Conservation (phyloP, 2,888 invertebrate species). For the Sturmia bella region DNA sequence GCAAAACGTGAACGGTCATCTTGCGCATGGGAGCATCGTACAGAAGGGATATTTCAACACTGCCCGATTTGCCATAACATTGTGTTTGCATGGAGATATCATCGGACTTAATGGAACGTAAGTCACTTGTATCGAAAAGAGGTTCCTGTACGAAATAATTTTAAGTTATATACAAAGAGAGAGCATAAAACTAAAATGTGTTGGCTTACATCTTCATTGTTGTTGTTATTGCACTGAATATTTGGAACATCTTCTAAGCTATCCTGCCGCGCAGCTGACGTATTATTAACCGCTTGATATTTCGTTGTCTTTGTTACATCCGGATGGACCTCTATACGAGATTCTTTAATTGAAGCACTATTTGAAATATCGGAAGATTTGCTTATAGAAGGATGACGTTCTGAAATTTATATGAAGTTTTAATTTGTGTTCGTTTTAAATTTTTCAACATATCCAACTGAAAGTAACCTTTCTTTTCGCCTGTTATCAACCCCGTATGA, state of each 20-base stretch:
- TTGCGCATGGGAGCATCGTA: conserved; percentile 95
- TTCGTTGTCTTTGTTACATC: conserved; percentile 74
- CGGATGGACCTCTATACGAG: conserved; percentile 84
- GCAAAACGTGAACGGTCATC: conserved; percentile 95
- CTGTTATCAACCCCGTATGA: conserved; percentile 79
- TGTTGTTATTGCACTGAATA: conserved; percentile 83
- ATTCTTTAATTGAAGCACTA: conserved; percentile 83
- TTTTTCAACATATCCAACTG: background rate
- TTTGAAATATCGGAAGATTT: conserved; percentile 72
- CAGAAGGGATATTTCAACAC: conserved; percentile 92
- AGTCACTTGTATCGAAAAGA: conserved; percentile 81
- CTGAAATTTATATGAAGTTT: conserved; percentile 62
- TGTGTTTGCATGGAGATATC: conserved; percentile 82
- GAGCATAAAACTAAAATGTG: background rate
- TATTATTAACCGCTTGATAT: conserved; percentile 76
- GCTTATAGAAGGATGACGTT: conserved; percentile 72
- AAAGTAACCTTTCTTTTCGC: conserved; percentile 79
- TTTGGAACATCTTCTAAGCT: conserved; percentile 82
- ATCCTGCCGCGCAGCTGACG: conserved; percentile 75
- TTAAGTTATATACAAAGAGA: conserved; percentile 1
- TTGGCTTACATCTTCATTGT: conserved; percentile 87
- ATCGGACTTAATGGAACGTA: conserved; percentile 81
- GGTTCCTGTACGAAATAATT: conserved; percentile 77
- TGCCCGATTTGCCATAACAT: conserved; percentile 85
- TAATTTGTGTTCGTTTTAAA: background rate